Evolutionary conservation across 2,797 vertebrate genomes (phyloP).

Genomic region (Neosilurus mollespiculum): DNA sequence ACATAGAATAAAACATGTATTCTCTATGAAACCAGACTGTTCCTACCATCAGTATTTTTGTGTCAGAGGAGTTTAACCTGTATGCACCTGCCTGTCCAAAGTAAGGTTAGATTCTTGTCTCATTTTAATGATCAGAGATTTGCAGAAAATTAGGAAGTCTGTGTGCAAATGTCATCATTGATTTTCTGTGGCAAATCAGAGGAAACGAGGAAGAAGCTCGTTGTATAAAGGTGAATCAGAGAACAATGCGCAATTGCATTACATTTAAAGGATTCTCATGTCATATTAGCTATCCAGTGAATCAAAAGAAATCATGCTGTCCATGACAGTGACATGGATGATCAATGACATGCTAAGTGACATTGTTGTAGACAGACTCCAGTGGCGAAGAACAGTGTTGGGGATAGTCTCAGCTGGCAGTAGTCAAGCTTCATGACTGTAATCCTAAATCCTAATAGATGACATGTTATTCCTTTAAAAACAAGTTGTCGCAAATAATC

Average conservation of each 20-base stretch:
- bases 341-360: too few relatives aligned
- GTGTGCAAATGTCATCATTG: constrained; percentile 16
- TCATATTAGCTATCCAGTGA: background rate
- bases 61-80: constrained; percentile 1
- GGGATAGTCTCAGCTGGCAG: too few relatives aligned
- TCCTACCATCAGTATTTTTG: background rate
- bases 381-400: too few relatives aligned
- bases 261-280: background rate
- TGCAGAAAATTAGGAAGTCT: constrained; percentile 15
- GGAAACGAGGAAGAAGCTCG: background rate
- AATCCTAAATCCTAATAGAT: too few relatives aligned
- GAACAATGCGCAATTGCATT: background rate
- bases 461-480: background rate
- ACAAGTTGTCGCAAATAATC: background rate
- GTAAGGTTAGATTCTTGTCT: background rate
- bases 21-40: background rate
- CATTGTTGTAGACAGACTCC: too few relatives aligned
- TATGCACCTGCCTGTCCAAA: background rate
- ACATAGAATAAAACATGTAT: background rate
- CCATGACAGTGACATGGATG: too few relatives aligned
- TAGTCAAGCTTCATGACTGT: too few relatives aligned
- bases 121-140: constrained; percentile 3
- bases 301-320: too few relatives aligned
- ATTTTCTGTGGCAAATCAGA: background rate
- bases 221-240: background rate